Base-by-base conservation (phyloP, 2,888 invertebrate species). In the Drosophila nr. fundita region DNA sequence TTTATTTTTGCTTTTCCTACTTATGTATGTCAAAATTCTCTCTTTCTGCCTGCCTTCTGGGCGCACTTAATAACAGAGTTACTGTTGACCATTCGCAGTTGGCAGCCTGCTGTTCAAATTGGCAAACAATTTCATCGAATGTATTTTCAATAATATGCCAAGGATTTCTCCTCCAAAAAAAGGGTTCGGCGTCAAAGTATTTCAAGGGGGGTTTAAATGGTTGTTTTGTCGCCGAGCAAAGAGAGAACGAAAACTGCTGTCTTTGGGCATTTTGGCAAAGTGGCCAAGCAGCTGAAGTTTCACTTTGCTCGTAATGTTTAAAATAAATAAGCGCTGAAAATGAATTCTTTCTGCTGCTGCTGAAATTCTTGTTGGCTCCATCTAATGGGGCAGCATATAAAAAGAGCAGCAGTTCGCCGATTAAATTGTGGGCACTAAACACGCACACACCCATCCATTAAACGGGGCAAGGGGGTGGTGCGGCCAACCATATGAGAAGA, bases 121-220 rank as follows among this genome's bases (percentile, higher is more conserved):
- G 76, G 83, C 73, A 71, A 83, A 76, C 71, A 82, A 64, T 83
- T 77, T 58, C 75, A 72, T 73, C 42, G 82, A 89, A 80, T 72
- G 83, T 80, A 76, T 77, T 80, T 87, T 82, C 82, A 83, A 89
- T 89, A 89, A 89, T 75, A 66, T 76, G 72, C 65, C 70, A 65
- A 60, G 50, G 68, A 73, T 84, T 84, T 82, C 73, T 49, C n/a
- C n/a, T n/a, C n/a, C n/a, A 7, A 53, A 30, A 52, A 57, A 52
- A 72, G 66, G 65, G 65, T 50, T 48, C 29, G n/a, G 40, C 38
- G 57, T 11, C 27, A 59, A 48, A 48, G 36, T 27, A 15, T 34
- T n/a, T 7, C 6, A 5, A 45, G 21, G 29, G 24, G 38, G 53
- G 32, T 38, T 38, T 7, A 65, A 73, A 65, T 62, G 76, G 50